Evolutionary conservation across 2,888 invertebrate genomes (phyloP), one percentile per base, ranked within the genome.

Genomic region (Megamerina dolium): DNA sequence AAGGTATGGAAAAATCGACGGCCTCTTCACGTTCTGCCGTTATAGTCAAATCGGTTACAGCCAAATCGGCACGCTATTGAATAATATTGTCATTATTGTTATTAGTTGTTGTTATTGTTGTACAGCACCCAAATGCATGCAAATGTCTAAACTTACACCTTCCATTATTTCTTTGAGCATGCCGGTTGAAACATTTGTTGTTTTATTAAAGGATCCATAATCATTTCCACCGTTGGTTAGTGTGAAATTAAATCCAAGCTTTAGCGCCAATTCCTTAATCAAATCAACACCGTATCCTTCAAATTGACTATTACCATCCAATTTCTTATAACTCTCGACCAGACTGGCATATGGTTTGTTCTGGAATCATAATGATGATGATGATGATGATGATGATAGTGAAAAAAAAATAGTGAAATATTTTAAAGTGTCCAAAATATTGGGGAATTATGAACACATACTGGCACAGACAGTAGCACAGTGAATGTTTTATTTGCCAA

Each of bases 1-100:
- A 96, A 0, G 95, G 95, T 72, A 87, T 88, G 0, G 94, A 93
- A 61, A 96, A 96, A 67, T 95, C 94, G 0, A 92, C 89, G 10
- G 83, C 90, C 57, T 78, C 79, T 62, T 93, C 89, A 38, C 96
- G 78, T 46, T 86, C 83, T 29, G 93, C 82, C 2, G 94, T 94
- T 48, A 88, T 85, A 1, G 87, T 86, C 51, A 96, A 74, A 64
- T 95, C 94, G 1, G 92, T 92, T 21, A 96, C 87, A 0, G 89
- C 94, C 58, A 96, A 79, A 72, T 94, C 87, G 5, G 86, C 91
- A 62, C 80, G 78, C 91, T 92, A 67, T 23, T n/a, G n/a, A n/a
- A n/a, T n/a, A n/a, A n/a, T n/a, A n/a, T n/a, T n/a, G n/a, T n/a
- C n/a, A n/a, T n/a, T n/a, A n/a, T n/a, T n/a, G n/a, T n/a, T n/a